Conservation (phyloP, 2,113 vertebrate genomes). For the Cyprinodon brontotheroides region DNA sequence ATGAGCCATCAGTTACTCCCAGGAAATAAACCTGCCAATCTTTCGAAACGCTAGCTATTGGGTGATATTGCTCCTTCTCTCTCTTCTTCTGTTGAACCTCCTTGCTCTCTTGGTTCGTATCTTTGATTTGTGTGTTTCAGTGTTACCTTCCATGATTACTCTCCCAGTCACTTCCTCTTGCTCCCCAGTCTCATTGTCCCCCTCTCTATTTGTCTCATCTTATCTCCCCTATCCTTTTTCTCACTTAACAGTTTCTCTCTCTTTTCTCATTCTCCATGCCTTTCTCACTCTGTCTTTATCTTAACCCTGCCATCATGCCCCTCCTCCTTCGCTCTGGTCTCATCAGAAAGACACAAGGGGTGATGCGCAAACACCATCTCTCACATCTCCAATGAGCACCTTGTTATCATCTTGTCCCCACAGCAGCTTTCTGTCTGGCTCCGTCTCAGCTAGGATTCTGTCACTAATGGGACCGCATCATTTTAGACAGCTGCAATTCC, state of each 20-base stretch:
- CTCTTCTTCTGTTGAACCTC: constrained; percentile 17
- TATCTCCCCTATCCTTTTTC: constrained; percentile 47
- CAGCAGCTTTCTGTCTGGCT: constrained; percentile 60
- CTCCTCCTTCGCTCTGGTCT: constrained; percentile 43
- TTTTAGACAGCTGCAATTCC: constrained; percentile 69
- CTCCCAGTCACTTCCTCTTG: constrained; percentile 42
- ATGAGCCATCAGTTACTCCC: constrained; percentile 37
- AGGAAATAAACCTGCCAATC: constrained; percentile 55
- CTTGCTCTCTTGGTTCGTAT: constrained; percentile 2
- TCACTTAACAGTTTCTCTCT: constrained; percentile 17
- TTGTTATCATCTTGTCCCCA: constrained; percentile 76
- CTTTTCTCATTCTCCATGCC: constrained; percentile 31
- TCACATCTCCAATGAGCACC: constrained; percentile 74
- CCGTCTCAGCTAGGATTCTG: constrained; percentile 59
- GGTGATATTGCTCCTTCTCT: constrained; percentile 7
- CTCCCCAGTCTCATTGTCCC: constrained; percentile 46
- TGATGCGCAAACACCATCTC: constrained; percentile 61
- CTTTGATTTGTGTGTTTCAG: constrained; percentile 45
- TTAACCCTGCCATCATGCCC: constrained; percentile 37
- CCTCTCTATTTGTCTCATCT: constrained; percentile 55
- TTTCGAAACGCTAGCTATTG: constrained; percentile 15
- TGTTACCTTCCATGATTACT: constrained; percentile 41
- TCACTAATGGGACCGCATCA: constrained; percentile 72
- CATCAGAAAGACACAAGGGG: constrained; percentile 57
- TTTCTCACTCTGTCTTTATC: constrained; percentile 39